Conservation (phyloP, 2,888 invertebrate species). For the Volucella bombylans region DNA sequence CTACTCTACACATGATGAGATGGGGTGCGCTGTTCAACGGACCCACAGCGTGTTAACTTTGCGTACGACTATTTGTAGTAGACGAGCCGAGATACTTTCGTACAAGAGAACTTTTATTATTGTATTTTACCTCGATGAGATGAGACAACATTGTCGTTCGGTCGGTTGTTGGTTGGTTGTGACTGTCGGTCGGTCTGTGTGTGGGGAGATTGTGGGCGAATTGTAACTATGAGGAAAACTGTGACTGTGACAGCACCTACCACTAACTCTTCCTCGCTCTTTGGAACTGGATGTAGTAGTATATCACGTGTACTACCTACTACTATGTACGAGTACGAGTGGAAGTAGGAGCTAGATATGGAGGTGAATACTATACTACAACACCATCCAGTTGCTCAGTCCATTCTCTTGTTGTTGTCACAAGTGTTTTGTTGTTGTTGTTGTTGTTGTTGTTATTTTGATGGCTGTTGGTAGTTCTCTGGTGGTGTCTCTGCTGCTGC, state of each 20-base stretch:
- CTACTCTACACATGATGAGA: too few species aligned
- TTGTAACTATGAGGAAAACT: conserved; percentile 9
- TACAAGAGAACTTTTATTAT: conserved; percentile 46
- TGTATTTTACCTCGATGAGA: conserved; percentile 8
- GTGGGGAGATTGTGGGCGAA: neutral
- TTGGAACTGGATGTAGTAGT: conserved; percentile 46
- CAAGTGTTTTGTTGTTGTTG: too few species aligned
- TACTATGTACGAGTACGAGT: conserved; percentile 24
- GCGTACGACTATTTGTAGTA: conserved; percentile 14
- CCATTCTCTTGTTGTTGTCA: conserved; percentile 21
- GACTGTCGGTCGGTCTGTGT: too few species aligned
- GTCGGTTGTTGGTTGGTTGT: neutral
- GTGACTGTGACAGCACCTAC: conserved; percentile 30
- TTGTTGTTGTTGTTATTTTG: too few species aligned
- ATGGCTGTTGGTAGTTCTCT: too few species aligned
- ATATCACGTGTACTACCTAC: conserved; percentile 71
- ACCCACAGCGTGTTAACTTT: conserved; percentile 37
- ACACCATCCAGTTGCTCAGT: conserved; percentile 42
- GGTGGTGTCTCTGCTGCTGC: too few species aligned
- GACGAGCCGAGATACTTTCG: conserved; percentile 12
- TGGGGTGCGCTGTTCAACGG: conserved; percentile 21
- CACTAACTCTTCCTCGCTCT: conserved; percentile 48
- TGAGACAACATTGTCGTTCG: conserved; percentile 5
- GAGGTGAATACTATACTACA: conserved; percentile 61
- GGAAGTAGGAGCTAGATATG: conserved; percentile 7